Conservation (phyloP, 2,797 vertebrate genomes). For the Jordanella pulchra region DNA sequence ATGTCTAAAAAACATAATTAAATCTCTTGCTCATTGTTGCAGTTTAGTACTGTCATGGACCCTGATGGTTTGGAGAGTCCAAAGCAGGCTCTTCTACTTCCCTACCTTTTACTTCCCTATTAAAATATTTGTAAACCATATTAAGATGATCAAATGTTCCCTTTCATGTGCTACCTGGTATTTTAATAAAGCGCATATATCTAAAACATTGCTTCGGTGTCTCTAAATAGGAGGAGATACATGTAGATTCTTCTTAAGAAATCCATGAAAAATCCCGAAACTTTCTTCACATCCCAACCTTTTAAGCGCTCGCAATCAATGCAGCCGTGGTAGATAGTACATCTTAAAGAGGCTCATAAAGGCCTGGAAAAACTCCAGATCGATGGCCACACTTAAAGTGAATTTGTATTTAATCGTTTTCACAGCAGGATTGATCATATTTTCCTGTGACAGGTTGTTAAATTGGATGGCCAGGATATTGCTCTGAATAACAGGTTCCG, state of each 20-base stretch:
- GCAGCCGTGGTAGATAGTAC: conserved; percentile 51
- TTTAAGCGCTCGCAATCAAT: conserved; percentile 64
- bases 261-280: conserved; percentile 38
- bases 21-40: neutral
- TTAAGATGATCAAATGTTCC: neutral
- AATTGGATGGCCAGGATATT: conserved; percentile 55
- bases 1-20: neutral
- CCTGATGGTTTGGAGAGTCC: too few species aligned
- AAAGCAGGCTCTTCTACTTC: neutral
- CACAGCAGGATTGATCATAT: conserved; percentile 40
- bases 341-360: conserved; percentile 48
- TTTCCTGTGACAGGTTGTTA: conserved; percentile 40
- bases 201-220: neutral
- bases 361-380: conserved; percentile 46
- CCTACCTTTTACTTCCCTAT: neutral
- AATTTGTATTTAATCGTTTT: conserved; percentile 32
- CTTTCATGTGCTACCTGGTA: neutral
- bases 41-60: neutral
- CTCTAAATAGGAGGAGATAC: neutral
- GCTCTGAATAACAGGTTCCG: conserved; percentile 41
- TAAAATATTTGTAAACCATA: neutral
- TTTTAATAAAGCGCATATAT: neutral
- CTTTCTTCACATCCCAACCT: conserved; percentile 25
- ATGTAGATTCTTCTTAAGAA: conserved; percentile 48
- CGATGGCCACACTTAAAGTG: conserved; percentile 48